Evolutionary conservation across 2,888 invertebrate genomes (phyloP).

Genomic region (Drymonia ruficornis): DNA sequence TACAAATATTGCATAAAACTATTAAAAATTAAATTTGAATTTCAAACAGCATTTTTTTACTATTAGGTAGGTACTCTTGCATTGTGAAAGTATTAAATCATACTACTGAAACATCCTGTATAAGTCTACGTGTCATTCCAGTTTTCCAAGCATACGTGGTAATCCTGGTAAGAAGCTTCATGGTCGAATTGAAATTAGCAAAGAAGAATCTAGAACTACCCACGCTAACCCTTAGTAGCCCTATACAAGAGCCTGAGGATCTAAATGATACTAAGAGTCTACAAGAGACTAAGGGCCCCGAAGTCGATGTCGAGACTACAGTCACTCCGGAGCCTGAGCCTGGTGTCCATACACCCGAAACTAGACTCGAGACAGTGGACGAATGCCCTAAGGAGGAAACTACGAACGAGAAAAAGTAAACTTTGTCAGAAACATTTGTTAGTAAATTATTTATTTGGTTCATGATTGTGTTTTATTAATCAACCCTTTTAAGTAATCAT

Average conservation of each 20-base stretch:
- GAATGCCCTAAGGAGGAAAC: slow-evolving; percentile 38
- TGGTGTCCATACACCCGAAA: slow-evolving; percentile 17
- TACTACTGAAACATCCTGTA: neutral
- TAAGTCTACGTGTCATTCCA: slow-evolving; percentile 32
- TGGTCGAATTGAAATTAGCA: slow-evolving; percentile 55
- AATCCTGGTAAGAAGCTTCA: slow-evolving; percentile 59
- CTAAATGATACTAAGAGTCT: slow-evolving; percentile 8
- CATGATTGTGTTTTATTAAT: neutral
- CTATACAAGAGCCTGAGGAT: slow-evolving; percentile 31
- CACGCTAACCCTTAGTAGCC: slow-evolving; percentile 40
- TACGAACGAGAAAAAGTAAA: slow-evolving; percentile 16
- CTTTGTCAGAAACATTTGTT: slow-evolving; percentile 1
- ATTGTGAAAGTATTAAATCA: too few species aligned
- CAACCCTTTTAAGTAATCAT: too few species aligned
- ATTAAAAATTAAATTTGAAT: too few species aligned
- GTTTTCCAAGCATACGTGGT: slow-evolving; percentile 64
- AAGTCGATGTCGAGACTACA: slow-evolving; percentile 29
- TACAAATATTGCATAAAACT: too few species aligned
- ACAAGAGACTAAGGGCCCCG: slow-evolving; percentile 11
- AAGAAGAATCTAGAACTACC: slow-evolving; percentile 37
- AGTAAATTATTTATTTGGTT: neutral
- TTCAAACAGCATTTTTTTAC: too few species aligned
- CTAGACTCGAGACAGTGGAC: slow-evolving; percentile 33
- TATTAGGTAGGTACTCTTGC: too few species aligned
- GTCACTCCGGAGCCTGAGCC: slow-evolving; percentile 19